Conservation (phyloP, 2,888 invertebrate species). For the Pycnomerus fuliginosus region DNA sequence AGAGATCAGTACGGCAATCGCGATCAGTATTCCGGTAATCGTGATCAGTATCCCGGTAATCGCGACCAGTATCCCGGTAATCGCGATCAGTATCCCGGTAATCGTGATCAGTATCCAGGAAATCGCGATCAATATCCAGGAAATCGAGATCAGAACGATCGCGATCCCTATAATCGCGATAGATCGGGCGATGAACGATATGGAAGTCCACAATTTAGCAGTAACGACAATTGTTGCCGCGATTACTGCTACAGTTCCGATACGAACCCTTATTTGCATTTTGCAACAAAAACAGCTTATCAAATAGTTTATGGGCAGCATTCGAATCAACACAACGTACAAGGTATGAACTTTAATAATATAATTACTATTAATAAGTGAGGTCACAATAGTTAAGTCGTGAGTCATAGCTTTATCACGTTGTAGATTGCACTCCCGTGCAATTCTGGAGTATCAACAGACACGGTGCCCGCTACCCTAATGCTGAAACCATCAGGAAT, state of each 20-base stretch:
- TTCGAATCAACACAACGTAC: slow-evolving; percentile 61
- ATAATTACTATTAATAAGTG: too few relatives aligned
- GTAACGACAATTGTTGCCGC: slow-evolving; percentile 52
- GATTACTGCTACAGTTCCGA: slow-evolving; percentile 63
- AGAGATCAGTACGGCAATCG: slow-evolving; percentile 7
- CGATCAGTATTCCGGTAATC: slow-evolving; percentile 10
- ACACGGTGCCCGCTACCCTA: slow-evolving; percentile 70
- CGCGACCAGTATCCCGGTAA: slow-evolving; percentile 1
- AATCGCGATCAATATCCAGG: slow-evolving; percentile 6
- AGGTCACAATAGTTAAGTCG: too few relatives aligned
- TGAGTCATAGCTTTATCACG: too few relatives aligned
- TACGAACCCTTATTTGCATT: slow-evolving; percentile 65
- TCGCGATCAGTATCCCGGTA: slow-evolving; percentile 15
- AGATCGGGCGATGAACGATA: slow-evolving; percentile 12
- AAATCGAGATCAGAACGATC: slow-evolving; percentile 5
- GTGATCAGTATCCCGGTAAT: slow-evolving; percentile 4
- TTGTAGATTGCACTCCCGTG: slow-evolving; percentile 67
- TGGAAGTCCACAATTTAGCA: slow-evolving; percentile 14
- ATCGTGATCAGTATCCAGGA: slow-evolving; percentile 19
- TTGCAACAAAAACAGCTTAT: slow-evolving; percentile 76
- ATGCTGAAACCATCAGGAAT: slow-evolving; percentile 55
- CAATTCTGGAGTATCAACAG: slow-evolving; percentile 73
- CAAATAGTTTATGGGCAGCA: slow-evolving; percentile 65
- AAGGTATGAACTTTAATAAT: slow-evolving; percentile 53
- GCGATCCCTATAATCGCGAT: slow-evolving; percentile 7